A percentile compares a stretch with the other conserved stretches of the same genome.
Evolutionary conservation across 2,113 vertebrate genomes (phyloP).

Genomic region (Trematocara unimaculatum): DNA sequence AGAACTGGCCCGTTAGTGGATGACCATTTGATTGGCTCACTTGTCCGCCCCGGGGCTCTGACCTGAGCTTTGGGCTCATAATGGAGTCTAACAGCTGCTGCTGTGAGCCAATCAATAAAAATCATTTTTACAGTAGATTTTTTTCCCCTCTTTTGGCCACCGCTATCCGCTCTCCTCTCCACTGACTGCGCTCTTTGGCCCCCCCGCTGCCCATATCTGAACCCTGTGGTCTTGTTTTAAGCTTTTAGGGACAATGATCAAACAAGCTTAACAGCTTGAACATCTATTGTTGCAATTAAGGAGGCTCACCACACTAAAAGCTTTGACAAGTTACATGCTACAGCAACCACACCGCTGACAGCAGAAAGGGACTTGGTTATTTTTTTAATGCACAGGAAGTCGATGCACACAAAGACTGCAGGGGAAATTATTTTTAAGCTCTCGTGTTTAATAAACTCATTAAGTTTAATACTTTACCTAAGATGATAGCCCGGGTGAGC

Average conservation of each 20-base stretch:
- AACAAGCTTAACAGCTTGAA: slow-evolving; percentile 59
- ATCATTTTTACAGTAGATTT: slow-evolving; percentile 64
- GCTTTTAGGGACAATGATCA: slow-evolving; percentile 64
- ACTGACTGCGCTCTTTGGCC: slow-evolving; percentile 18
- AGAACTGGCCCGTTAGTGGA: slow-evolving; percentile 23
- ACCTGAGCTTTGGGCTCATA: slow-evolving; percentile 58
- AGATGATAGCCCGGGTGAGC: neutral
- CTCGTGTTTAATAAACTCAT: neutral
- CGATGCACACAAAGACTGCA: neutral
- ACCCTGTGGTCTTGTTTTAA: slow-evolving; percentile 75
- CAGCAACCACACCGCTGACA: slow-evolving; percentile 1
- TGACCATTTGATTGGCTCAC: slow-evolving; percentile 41
- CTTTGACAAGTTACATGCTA: slow-evolving; percentile 41
- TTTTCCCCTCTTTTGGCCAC: slow-evolving; percentile 34
- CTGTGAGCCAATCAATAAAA: slow-evolving; percentile 72
- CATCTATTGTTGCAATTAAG: slow-evolving; percentile 49
- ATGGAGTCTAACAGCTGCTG: slow-evolving; percentile 69
- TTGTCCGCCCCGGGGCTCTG: slow-evolving; percentile 48
- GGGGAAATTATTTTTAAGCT: neutral
- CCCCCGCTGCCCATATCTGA: slow-evolving; percentile 51
- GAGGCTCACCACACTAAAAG: slow-evolving; percentile 40
- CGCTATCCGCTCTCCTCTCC: neutral
- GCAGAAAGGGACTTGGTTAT: neutral
- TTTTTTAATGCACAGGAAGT: neutral
- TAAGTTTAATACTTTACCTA: slow-evolving; percentile 20